Conservation (phyloP, 2,113 vertebrate species). For the Nothocercus nigrocapillus region DNA sequence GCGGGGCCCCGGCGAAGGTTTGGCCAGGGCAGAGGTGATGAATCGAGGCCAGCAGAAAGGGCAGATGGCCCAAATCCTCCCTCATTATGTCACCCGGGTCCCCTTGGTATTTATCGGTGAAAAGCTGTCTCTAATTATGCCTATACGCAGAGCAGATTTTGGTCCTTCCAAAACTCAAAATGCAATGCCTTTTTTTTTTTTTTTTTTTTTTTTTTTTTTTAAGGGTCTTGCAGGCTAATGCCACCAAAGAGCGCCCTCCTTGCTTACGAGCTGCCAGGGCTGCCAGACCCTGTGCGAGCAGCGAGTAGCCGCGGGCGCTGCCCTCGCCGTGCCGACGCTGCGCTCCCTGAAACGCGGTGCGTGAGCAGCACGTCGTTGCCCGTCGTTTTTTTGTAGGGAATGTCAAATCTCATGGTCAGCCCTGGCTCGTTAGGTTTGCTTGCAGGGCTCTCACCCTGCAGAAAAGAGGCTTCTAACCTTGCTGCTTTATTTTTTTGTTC, state of each 20-base stretch:
- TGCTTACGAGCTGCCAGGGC: background rate
- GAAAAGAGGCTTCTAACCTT: background rate
- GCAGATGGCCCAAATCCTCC: constrained; percentile 76
- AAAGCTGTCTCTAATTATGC: constrained; percentile 42
- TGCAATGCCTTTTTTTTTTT: background rate
- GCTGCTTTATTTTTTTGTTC: background rate
- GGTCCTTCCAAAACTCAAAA: background rate
- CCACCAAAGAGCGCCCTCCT: background rate
- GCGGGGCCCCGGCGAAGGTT: constrained; percentile 66
- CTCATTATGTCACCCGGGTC: constrained; percentile 11
- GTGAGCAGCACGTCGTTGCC: background rate
- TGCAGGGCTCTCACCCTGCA: background rate
- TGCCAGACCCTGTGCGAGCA: background rate
- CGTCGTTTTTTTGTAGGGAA: background rate
- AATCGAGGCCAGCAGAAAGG: constrained; percentile 72
- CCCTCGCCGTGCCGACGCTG: no score
- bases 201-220: background rate
- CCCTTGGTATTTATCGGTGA: constrained; percentile 25
- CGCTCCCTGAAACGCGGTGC: no score
- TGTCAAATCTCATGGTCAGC: background rate
- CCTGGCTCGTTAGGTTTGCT: background rate
- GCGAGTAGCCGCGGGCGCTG: no score
- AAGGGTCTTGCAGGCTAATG: background rate
- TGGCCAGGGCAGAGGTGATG: constrained; percentile 78
- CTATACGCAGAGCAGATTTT: background rate